phyloP scores from a whole-genome alignment of 1,140 invertebrate genomes.

The Thaumatotibia leucotreta region DNA sequence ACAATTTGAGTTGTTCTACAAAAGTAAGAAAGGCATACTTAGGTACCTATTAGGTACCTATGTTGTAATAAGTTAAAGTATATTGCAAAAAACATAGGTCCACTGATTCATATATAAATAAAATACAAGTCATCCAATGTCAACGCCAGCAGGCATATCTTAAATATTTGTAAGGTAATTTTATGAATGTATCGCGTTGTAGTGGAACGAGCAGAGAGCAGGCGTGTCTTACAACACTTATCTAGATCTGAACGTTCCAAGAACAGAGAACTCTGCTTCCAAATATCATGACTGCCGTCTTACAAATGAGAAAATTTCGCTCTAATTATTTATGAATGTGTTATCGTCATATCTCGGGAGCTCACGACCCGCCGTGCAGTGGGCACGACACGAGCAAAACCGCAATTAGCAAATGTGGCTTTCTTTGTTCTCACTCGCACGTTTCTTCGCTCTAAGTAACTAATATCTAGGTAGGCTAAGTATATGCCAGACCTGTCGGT shows the following conservation, averaged over 20 bases:
- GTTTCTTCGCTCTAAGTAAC: slow-evolving; percentile 55
- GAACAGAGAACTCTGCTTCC: slow-evolving; percentile 65
- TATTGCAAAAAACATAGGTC: too few species aligned
- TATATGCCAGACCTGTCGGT: slow-evolving; percentile 51
- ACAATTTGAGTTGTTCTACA: too few species aligned
- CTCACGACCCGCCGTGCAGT: slow-evolving; percentile 72
- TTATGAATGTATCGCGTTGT: slow-evolving; percentile 20
- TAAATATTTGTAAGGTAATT: slow-evolving; percentile 5
- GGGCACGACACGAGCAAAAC: slow-evolving; percentile 73
- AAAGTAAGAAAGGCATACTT: too few species aligned
- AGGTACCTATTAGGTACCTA: too few species aligned
- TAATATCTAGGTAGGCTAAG: slow-evolving; percentile 45
- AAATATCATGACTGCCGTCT: slow-evolving; percentile 75
- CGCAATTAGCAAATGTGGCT: slow-evolving; percentile 75
- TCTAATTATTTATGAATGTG: slow-evolving; percentile 77
- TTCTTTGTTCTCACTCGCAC: slow-evolving; percentile 73
- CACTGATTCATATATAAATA: too few species aligned
- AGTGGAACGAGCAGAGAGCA: slow-evolving; percentile 58
- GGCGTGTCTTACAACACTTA: slow-evolving; percentile 65
- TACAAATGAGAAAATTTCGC: slow-evolving; percentile 77
- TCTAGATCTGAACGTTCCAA: slow-evolving; percentile 68
- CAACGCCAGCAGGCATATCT: neutral
- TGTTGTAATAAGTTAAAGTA: too few species aligned
- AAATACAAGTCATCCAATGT: neutral
- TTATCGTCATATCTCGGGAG: slow-evolving; percentile 74